Conservation (phyloP, 2,797 vertebrate species). For the Acridotheres tristis region DNA sequence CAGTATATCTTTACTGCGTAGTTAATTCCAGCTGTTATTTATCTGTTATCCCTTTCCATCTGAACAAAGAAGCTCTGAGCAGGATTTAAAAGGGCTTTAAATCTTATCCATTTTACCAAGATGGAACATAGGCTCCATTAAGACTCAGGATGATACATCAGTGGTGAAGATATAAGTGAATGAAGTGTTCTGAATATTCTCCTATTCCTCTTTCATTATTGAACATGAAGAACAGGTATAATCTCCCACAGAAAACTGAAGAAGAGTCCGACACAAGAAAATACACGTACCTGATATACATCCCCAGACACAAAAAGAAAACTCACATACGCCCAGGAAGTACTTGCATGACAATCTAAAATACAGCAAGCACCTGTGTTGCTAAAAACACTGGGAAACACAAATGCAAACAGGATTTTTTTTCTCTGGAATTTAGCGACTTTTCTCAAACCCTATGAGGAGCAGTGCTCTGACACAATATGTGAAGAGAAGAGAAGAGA, state of each 20-base stretch:
- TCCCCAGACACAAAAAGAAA: not conserved
- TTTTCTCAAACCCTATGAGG: not conserved
- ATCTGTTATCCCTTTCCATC: not conserved
- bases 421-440: not conserved
- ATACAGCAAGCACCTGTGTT: accelerated
- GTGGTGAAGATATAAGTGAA: not conserved
- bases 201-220: not conserved
- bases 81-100: not conserved
- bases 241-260: not conserved
- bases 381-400: not conserved
- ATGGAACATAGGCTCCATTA: not conserved
- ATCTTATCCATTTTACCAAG: not conserved
- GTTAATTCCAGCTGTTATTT: slow-evolving; percentile 7
- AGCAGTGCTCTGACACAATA: not conserved
- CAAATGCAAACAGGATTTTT: not conserved
- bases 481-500: not conserved
- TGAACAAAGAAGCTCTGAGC: not conserved
- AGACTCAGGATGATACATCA: not conserved
- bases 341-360: not conserved
- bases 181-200: not conserved
- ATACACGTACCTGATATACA: not conserved
- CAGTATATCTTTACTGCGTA: not conserved
- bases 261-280: not conserved
- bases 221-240: not conserved
- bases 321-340: not conserved